A percentile compares a stretch with the other conserved stretches of the same genome.
These are phyloP conservation scores for Rhea americana DNA, from an alignment of 2,113 vertebrate species.

Conservation along the genomic window DNA sequence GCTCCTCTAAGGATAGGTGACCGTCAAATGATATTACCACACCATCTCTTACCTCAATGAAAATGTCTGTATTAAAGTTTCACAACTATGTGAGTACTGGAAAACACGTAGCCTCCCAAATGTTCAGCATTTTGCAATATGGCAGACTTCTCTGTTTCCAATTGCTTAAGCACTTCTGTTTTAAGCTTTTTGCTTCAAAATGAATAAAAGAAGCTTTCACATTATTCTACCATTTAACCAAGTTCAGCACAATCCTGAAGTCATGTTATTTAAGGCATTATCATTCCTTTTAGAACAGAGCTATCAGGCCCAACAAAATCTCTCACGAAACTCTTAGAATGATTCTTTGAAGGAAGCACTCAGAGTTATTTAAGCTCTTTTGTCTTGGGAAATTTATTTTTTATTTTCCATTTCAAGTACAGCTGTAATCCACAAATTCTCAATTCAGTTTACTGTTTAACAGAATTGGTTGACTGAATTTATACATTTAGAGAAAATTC, in stretches of 20 bases:
- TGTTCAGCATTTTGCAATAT: not conserved
- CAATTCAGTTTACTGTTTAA: not conserved
- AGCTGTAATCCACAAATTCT: not conserved
- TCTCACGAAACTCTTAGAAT: not conserved
- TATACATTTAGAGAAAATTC: constrained; percentile 3
- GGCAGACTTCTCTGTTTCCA: not conserved
- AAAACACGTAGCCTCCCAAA: not conserved
- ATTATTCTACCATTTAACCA: not conserved
- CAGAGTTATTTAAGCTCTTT: not conserved
- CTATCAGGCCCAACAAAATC: not conserved
- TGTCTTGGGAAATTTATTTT: not conserved
- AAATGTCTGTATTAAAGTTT: not conserved
- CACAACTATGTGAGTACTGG: not conserved
- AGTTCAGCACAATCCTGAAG: not conserved
- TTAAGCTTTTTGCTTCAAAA: not conserved
- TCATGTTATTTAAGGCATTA: not conserved
- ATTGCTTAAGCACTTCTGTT: not conserved
- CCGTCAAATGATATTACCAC: not conserved
- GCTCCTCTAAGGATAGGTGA: not conserved
- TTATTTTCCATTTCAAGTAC: not conserved
- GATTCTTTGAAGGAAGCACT: not conserved
- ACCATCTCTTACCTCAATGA: not conserved
- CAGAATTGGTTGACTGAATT: not conserved
- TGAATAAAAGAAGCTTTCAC: not conserved
- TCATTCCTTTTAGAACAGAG: not conserved